Percentiles rank a stretch among this genome's conserved stretches.
phyloP scores from a whole-genome alignment of 2,888 invertebrate genomes.

The Rhyacophila evoluta region DNA sequence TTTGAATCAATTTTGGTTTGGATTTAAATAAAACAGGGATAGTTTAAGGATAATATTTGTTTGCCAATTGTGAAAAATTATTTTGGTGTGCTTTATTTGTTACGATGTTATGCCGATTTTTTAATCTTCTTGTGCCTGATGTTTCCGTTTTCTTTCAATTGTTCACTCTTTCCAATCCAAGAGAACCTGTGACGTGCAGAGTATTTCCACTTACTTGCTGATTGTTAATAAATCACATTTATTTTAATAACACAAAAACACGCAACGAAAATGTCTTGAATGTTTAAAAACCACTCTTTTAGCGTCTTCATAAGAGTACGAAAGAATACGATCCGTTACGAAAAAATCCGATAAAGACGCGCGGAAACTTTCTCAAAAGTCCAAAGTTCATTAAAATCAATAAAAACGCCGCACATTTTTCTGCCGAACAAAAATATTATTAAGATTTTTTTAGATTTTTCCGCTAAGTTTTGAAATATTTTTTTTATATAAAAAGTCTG shows the following conservation, averaged over 20 bases:
- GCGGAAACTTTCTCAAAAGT: conserved; percentile 32
- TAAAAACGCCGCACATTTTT: conserved; percentile 40
- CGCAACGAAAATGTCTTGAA: not conserved
- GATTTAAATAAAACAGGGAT: conserved; percentile 25
- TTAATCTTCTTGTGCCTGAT: conserved; percentile 48
- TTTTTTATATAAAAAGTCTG: conserved; percentile 3
- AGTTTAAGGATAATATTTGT: conserved; percentile 1
- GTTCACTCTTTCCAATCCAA: conserved; percentile 9
- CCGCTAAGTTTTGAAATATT: not conserved
- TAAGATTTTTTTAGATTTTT: conserved; percentile 37
- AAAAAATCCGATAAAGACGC: conserved; percentile 23
- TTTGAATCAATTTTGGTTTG: conserved; percentile 32
- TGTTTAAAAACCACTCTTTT: not conserved
- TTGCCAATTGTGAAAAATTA: conserved; percentile 33
- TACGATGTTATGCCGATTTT: conserved; percentile 40
- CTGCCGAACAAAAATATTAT: conserved; percentile 42
- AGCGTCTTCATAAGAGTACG: not conserved
- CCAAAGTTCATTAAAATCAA: conserved; percentile 40
- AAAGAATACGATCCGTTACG: conserved; percentile 2
- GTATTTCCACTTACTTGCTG: conserved; percentile 33
- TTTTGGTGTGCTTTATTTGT: conserved; percentile 38
- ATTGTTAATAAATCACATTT: not conserved
- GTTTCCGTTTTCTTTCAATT: conserved; percentile 38
- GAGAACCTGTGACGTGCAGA: conserved; percentile 28
- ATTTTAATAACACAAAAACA: not conserved